These are phyloP conservation scores for Tinea trinotella DNA, from an alignment of 2,888 invertebrate species.

Conservation along the genomic window DNA sequence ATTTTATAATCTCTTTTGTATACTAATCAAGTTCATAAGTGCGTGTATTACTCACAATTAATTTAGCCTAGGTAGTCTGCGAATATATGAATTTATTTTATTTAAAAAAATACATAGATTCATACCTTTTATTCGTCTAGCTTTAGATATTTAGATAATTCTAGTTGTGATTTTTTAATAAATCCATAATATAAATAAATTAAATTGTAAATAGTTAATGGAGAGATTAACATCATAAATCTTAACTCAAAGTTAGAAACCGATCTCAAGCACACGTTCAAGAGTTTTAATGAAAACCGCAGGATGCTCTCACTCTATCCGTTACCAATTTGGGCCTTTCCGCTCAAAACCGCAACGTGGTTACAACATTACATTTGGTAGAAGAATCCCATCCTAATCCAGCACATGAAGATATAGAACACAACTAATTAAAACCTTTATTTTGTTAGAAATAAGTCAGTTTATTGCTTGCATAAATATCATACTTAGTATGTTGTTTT, in stretches of 20 bases:
- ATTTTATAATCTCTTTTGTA: no score
- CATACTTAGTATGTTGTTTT: neutral
- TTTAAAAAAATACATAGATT: no score
- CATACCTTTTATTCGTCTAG: no score
- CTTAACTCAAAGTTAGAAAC: neutral
- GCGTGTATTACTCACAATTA: no score
- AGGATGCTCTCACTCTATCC: conserved; percentile 1
- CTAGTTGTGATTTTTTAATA: no score
- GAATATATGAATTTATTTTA: no score
- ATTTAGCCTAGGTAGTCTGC: no score
- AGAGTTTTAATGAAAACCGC: conserved; percentile 5
- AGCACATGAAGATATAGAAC: neutral
- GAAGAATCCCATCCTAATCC: neutral
- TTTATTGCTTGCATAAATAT: neutral
- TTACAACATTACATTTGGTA: neutral
- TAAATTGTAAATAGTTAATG: no score
- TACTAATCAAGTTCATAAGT: no score
- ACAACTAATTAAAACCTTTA: neutral
- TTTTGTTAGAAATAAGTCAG: neutral
- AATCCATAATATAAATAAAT: no score
- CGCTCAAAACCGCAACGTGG: neutral
- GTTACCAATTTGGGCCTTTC: conserved; percentile 7
- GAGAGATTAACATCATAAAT: neutral
- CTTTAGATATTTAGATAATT: no score
- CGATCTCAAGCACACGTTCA: neutral